Base-by-base conservation (phyloP, 2,888 invertebrate species). In the Pomacea canaliculata region DNA sequence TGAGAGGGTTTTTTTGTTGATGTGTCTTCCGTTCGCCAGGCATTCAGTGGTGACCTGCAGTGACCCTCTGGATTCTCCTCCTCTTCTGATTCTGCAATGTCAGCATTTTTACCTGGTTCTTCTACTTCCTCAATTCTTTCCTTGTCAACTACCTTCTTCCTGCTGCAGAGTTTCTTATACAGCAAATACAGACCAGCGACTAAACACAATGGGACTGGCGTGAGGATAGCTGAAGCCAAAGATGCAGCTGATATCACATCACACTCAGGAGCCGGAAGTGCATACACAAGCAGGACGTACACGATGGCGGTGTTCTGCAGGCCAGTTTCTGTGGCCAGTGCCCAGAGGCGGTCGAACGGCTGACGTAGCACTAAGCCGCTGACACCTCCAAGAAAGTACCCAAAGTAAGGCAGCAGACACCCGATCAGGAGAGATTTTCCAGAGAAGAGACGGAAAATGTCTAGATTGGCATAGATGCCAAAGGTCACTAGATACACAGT, bases 271-370 rank as follows among this genome's bases (percentile, higher is more conserved):
- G 96, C 95, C 0, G 93, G 93, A 77, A 98, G 92, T 7, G 96
- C 94, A 87, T 96, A 94, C 76, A 95, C 92, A 74, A 98, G 92
- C 84, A 98, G 92, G 90, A 97, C 96, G 86, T 98, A 97, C 0
- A 97, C 93, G 81, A 98, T 94, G 67, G 97, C 97, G 0, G 97
- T 97, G 91, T 98, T 98, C 92, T 97, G 97, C 74, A 97, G 94
- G 72, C 97, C 90, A 0, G 91, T 91, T 81, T 98, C 98, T 71
- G 98, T 94, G 70, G 96, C 94, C 86, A 98, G 97, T 9, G 98
- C 96, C 75, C 87, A 86, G 5, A 89, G 78, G 9, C 85, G 81
- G 59, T 79, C 77, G 84, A 85, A 85, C 8, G 84, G 83, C 77
- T 87, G 88, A 37, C 86, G 79, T 46, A 77, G 80, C 48, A 89